A percentile compares a stretch with the other conserved stretches of the same genome.
These are phyloP conservation scores for Taxidea taxus DNA, from an alignment of 2,113 vertebrate species.

Conservation along the genomic window DNA sequence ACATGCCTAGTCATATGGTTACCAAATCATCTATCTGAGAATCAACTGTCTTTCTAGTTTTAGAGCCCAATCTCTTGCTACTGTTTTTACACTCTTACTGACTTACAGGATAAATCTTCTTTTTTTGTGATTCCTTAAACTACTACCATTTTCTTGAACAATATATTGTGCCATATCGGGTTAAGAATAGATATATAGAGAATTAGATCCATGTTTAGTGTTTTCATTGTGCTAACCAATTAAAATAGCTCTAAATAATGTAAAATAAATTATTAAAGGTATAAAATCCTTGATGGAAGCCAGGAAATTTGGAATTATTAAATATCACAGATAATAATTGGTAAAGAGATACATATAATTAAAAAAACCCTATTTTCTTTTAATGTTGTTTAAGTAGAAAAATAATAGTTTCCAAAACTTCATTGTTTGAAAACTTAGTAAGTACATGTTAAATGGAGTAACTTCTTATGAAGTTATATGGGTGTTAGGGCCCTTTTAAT, in stretches of 20 bases:
- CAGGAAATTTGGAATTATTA: neutral
- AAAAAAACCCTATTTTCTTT: neutral
- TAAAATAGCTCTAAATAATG: neutral
- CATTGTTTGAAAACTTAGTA: slow-evolving; percentile 32
- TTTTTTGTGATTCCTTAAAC: neutral
- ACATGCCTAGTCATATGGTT: neutral
- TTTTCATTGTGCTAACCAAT: neutral
- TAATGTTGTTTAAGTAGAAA: neutral
- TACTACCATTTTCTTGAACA: neutral
- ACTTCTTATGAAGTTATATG: neutral
- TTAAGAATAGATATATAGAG: neutral
- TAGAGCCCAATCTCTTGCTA: neutral
- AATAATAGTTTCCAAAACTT: neutral
- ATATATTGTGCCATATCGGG: neutral
- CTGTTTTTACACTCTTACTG: neutral
- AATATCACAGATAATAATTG: neutral
- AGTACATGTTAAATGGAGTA: neutral
- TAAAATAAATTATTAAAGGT: neutral
- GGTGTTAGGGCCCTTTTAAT: neutral
- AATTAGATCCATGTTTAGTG: neutral
- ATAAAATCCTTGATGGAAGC: neutral
- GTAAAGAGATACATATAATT: neutral
- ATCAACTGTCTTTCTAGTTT: neutral
- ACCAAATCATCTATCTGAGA: neutral
- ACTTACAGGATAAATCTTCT: neutral